Base-by-base conservation (phyloP, 2,888 invertebrate genomes). In the Pandemis heparana region DNA sequence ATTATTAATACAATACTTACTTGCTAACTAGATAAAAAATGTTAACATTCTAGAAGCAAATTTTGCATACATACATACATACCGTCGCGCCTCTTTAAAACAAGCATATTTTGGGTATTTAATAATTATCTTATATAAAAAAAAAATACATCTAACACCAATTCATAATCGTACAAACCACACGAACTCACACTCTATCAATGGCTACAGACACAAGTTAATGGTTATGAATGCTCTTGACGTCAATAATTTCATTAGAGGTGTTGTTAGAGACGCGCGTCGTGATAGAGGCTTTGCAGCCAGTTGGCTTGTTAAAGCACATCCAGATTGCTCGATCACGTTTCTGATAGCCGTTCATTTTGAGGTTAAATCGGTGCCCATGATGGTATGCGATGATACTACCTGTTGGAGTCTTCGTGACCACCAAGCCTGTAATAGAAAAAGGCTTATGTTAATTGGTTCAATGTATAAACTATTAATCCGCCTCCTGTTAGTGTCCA, bases 361-460 rank as follows among this genome's bases (percentile, higher is more conserved):
- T 66, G 53, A 56, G 23, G 41, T 41, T 66, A 18, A 53, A 66
- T 0, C 66, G 66, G 23, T 66, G 39, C 8, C 66, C 66, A 0
- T 32, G 12, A 18, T 56, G 39, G 12, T 10, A 39, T 7, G 18
- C 53, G 18, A 39, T 16, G 14, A 18, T 10, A 43, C 23, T 41
- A 16, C 66, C 66, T 3, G 18, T 18, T 53, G 53, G 41, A 39
- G 66, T 66, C 18, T 16, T 66, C 4, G 16, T 9, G 18, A 66
- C 8, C 8, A 18, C 9, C 18, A 66, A 56, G n/a, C 23, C 66
- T 66, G 41, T 7, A 66, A 66, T 9, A 66, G 5, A 41, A 18
- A 23, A 53, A 18, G 39, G 6, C 6, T 64, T n/a, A 7, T 3
- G 4, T 18, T 9, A 53, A 18, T 53, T n/a, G 5, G 5, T 8